Percentiles rank a stretch among this genome's conserved stretches.
These are phyloP conservation scores for Drosophila kanekoi DNA, from an alignment of 2,888 invertebrate species.

Conservation along the genomic window DNA sequence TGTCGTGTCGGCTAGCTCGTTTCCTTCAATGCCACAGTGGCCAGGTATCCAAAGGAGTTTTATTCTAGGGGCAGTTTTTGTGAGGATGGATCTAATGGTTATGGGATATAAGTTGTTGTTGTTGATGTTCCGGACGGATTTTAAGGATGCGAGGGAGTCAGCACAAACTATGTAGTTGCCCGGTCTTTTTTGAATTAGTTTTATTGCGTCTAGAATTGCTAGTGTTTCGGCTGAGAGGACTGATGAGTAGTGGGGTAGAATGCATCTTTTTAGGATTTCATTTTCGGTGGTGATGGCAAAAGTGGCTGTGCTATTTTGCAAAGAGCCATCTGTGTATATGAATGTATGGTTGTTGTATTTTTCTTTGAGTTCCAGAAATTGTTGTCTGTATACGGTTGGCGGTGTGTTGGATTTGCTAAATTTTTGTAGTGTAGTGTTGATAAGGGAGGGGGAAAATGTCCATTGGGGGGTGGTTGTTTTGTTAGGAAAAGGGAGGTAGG, in stretches of 20 bases:
- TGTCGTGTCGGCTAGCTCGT: not conserved
- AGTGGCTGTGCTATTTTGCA: not conserved
- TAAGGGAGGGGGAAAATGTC: not conserved
- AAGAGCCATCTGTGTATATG: slow-evolving; percentile 4
- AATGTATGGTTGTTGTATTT: slow-evolving; percentile 3
- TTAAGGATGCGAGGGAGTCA: slow-evolving; percentile 12
- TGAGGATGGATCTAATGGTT: not conserved
- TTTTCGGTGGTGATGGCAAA: not conserved
- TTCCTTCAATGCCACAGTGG: not conserved
- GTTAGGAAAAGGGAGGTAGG: slow-evolving; percentile 1
- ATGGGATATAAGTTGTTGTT: slow-evolving; percentile 14
- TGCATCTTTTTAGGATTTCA: slow-evolving; percentile 3
- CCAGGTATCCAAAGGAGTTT: not conserved
- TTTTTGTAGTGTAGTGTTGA: not conserved
- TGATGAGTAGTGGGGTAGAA: slow-evolving; percentile 6
- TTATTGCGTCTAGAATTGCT: slow-evolving; percentile 3
- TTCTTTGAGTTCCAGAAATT: slow-evolving; percentile 2
- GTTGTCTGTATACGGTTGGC: not conserved
- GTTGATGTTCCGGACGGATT: slow-evolving; percentile 17
- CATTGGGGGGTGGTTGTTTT: slow-evolving; percentile 1
- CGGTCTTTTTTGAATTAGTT: slow-evolving; percentile 3
- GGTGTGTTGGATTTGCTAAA: not conserved
- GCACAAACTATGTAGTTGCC: slow-evolving; percentile 16
- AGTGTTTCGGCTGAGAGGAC: slow-evolving; percentile 2
- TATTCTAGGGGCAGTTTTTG: not conserved